Evolutionary conservation across 2,888 invertebrate genomes (phyloP), one percentile per base, ranked within the genome.

Genomic region (Lochmaea crataegi): DNA sequence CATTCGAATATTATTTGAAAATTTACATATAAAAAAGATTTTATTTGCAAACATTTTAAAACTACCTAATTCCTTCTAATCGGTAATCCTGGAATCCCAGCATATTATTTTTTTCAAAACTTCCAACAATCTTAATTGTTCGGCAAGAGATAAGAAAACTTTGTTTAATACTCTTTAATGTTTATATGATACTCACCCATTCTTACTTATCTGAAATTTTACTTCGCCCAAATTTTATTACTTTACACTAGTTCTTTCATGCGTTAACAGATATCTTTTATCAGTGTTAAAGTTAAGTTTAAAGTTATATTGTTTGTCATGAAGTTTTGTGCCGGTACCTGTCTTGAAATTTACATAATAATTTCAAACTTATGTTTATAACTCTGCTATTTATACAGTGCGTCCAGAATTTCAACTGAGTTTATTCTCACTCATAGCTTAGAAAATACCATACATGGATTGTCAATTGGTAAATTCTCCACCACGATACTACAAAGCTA

Each of bases 71-170:
- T 32, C 7, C 7, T 32, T 5, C 7, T 32, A 32, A 14, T 12
- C 45, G 45, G 14, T 45, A 14, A 45, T 14, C 12, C 14, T 45
- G 4, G 45, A 45, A 45, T 14, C 11, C 11, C 12, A 45, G 14
- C 12, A 45, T 11, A 45, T 45, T 45, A 45, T 45, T 45, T 45
- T 45, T 45, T 4, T 1, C 14, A 12, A 45, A 45, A 45, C 12
- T 45, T 45, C 18, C 22, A 18, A 56, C 42, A 60, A 22, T 18
- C 66, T 72, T 72, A 72, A 72, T 72, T 67, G 72, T 66, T 42
- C 18, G 67, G 45, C 61, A 16, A 56, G 26, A 48, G 48, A 22
- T 57, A 60, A 61, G 53, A 61, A 65, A 67, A 72, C 66, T 72
- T 72, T 72, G 63, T 72, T 56, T 67, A 61, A 71, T 58, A 66